phyloP scores from a whole-genome alignment of 2,113 vertebrate genomes.

The Tachysurus fulvidraco region DNA sequence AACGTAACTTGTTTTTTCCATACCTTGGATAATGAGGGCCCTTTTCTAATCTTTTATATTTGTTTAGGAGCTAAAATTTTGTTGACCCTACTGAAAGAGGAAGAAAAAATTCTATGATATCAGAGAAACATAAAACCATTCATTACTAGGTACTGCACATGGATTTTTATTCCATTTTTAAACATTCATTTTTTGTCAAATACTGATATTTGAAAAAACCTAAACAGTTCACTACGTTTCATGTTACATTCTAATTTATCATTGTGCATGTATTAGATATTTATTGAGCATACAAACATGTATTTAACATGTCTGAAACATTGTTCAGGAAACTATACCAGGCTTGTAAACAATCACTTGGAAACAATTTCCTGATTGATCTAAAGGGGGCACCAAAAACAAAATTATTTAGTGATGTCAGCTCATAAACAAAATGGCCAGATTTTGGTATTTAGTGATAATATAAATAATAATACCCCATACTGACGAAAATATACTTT shows the following conservation, averaged over 20 bases:
- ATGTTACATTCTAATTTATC: neutral
- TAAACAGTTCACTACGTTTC: neutral
- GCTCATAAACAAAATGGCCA: neutral
- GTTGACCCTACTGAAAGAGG: neutral
- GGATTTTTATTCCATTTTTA: neutral
- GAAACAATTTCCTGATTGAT: slow-evolving; percentile 3
- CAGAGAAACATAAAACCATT: no score
- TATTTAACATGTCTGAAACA: neutral
- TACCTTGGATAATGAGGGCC: neutral
- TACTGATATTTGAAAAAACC: neutral
- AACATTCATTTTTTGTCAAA: neutral
- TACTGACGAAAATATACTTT: neutral
- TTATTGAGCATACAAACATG: neutral
- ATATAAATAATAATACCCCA: neutral
- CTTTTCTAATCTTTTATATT: slow-evolving; percentile 6
- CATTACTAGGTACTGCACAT: neutral
- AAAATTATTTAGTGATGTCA: neutral
- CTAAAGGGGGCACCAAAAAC: slow-evolving; percentile 40
- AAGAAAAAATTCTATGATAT: neutral
- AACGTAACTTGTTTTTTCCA: neutral
- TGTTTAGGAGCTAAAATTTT: neutral
- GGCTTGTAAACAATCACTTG: neutral
- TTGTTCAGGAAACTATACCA: neutral
- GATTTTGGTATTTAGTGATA: neutral
- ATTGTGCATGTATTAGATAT: neutral